Conservation (phyloP, 2,888 invertebrate genomes). For the Troides aeacus region DNA sequence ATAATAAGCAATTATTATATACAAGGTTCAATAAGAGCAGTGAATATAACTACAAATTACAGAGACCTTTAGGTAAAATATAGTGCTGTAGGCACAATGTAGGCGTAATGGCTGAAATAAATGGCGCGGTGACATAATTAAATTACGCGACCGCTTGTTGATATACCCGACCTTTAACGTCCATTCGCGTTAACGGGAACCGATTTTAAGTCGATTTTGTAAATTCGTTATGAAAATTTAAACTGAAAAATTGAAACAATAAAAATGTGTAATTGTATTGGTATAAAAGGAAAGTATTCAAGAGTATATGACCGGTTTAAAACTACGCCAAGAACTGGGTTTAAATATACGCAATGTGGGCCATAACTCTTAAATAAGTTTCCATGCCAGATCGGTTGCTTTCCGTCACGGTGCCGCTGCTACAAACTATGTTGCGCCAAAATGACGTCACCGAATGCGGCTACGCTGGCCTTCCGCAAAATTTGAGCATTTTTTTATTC, state of each 20-base stretch:
- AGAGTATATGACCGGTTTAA: neutral
- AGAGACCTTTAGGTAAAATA: too few species aligned
- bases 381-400: conserved; percentile 17
- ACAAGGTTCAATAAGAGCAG: too few species aligned
- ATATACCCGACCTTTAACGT: too few species aligned
- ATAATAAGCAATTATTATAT: too few species aligned
- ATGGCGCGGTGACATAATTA: neutral
- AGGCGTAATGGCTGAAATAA: too few species aligned
- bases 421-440: conserved; percentile 26
- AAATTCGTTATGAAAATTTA: too few species aligned
- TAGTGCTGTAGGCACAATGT: too few species aligned
- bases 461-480: conserved; percentile 23
- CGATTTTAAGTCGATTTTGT: too few species aligned
- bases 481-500: conserved; percentile 12
- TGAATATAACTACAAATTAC: too few species aligned
- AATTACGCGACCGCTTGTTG: neutral
- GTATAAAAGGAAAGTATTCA: neutral
- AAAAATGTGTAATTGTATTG: neutral
- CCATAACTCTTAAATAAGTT: conserved; percentile 9
- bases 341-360: conserved; percentile 5
- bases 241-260: too few species aligned
- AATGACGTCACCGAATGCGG: conserved; percentile 28
- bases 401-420: conserved; percentile 16
- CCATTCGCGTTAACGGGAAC: too few species aligned
- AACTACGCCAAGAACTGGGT: neutral